Evolutionary conservation across 92 coral and sea anemone genomes (phyloP), one percentile per base, ranked within the genome.

Genomic region (Palythoa caribaeorum): DNA sequence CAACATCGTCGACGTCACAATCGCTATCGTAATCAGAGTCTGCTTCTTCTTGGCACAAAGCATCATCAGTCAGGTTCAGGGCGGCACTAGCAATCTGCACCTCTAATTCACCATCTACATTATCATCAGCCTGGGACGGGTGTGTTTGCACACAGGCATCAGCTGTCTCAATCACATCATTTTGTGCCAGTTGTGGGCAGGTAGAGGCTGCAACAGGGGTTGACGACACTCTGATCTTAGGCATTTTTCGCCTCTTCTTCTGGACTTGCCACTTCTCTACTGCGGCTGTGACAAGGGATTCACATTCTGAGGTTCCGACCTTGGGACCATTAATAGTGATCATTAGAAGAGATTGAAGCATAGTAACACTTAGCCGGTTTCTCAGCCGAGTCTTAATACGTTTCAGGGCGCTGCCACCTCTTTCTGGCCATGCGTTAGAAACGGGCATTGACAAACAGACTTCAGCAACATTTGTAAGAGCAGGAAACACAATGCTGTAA

Each of bases 321-420:
- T 71, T 35, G 19, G 83, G 91, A 14, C 83, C 87, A 80, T 88
- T 88, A 63, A 88, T 81, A 16, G 91, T 28, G 3, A 88, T 81
- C 73, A 60, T 73, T 72, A 88, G 65, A 59, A 88, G 91, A 52
- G 87, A 78, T 76, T 88, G 91, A 80, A 88, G 91, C 83, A 81
- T 89, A n/a, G 38, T 54, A 80, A 81, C 85, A 72, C 47, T 37
- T 3, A 88, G 83, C 54, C 87, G 35, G 87, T 73, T 88, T 38
- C 83, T 80, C 47, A 88, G 83, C 83, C 87, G 55, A 47, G 87
- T 81, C 79, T 88, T 80, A 78, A 88, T 59, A 54, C 76, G 91
- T 38, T 89, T 89, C 84, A 83, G 83, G 83, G 91, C 83, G 50
- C 87, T 89, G 76, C 91, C 57, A 1, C 88, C 91, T 69, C 83